Percentiles rank a stretch among this genome's conserved stretches.
Evolutionary conservation across 2,797 vertebrate genomes (phyloP).

Genomic region (Oophaga sylvatica): DNA sequence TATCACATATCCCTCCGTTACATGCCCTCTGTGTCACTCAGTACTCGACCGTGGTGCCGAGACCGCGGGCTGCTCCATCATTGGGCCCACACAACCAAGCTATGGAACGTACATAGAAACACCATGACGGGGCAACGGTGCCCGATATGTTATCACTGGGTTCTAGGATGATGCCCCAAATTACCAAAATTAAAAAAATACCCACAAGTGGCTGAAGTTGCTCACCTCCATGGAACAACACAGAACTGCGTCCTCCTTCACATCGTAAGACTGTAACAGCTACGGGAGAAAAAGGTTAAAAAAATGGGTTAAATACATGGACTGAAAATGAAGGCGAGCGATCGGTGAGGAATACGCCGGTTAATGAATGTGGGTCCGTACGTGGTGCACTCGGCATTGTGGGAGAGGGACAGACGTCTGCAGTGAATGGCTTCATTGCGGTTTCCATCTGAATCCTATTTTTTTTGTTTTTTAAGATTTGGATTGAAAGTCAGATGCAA

Average conservation of each 20-base stretch:
- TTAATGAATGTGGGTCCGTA: too few species aligned
- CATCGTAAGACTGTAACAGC: constrained; percentile 92
- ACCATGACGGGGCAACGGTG: not conserved
- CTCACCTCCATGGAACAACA: constrained; percentile 98
- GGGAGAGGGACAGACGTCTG: too few species aligned
- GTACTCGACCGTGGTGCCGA: not conserved
- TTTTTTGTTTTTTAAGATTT: too few species aligned
- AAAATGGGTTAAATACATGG: not conserved
- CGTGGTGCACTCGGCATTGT: too few species aligned
- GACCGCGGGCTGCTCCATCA: not conserved
- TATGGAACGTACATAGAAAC: not conserved
- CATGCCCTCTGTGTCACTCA: not conserved
- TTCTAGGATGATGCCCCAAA: not conserved
- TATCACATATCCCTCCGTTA: not conserved
- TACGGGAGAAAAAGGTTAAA: constrained; percentile 62
- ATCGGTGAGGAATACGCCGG: too few species aligned
- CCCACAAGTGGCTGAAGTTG: not conserved
- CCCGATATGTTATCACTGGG: not conserved
- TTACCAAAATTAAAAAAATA: not conserved
- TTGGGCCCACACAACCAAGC: not conserved
- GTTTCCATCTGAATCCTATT: too few species aligned
- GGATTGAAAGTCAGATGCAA: too few species aligned
- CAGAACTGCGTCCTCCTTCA: constrained; percentile 95
- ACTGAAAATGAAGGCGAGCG: not conserved
- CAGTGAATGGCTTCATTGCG: too few species aligned